Evolutionary conservation across 2,888 invertebrate species (phyloP), one percentile per base, ranked within the genome.

Genomic region (Tetanocera ferruginea): DNA sequence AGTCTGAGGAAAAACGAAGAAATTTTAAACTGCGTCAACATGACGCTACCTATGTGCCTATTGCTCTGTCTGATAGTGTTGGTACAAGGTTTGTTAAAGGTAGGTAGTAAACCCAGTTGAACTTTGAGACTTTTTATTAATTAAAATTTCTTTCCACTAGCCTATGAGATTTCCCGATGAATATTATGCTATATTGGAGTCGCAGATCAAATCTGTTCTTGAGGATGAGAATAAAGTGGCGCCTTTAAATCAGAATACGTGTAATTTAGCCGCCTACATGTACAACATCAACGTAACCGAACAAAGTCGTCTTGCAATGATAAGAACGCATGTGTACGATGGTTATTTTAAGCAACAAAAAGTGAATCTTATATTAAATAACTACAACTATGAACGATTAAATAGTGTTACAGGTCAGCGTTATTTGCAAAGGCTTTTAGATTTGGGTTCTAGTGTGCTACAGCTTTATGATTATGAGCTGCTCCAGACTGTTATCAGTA

Each of bases 201-300:
- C 71, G 1, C 91, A 91, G 77, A 94, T 93, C 0, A 89, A 91
- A 51, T 91, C 92, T 79, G 93, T 93, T 84, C 91, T 95, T 81
- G 83, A 91, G 64, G 90, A 91, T 76, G 87, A 94, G 79, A 94
- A 94, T 86, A 90, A 90, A 66, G 91, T 92, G 66, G 89, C 91
- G n/a, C 92, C 92, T 0, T 84, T 90, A 78, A 91, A 93, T 83
- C 90, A 90, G 80, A 93, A 94, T 84, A 90, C 90, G 25, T 91
- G 91, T 3, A 90, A 91, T 11, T 73, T 92, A 0, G 93, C 86
- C 0, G 76, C 81, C 78, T 96, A 95, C 94, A 91, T 90, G 1
- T 95, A 95, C 86, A 93, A 93, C 0, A 93, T 95, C 0, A 95
- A 96, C 87, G 92, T 96, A 37, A 95, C 95, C 0, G 93, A 94